These are phyloP conservation scores for Pyrrhura leucotis DNA, from an alignment of 2,797 vertebrate species.

Conservation along the genomic window DNA sequence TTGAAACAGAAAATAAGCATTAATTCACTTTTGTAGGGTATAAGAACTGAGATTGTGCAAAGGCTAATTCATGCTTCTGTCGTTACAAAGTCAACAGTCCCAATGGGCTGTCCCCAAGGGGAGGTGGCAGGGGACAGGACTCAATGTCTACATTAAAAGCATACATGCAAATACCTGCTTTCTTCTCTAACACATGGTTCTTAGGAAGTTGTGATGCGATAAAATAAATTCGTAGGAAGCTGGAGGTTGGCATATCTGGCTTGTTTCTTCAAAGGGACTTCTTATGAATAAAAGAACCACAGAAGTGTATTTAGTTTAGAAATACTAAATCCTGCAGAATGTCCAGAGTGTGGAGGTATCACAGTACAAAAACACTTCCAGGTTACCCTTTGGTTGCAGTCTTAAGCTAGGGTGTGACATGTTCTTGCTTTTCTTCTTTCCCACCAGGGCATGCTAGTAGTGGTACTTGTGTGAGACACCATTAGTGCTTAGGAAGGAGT, in stretches of 20 bases:
- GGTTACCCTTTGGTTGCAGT: neutral
- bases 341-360: neutral
- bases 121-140: neutral
- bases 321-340: neutral
- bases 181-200: neutral
- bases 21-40: neutral
- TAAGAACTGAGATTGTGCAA: neutral
- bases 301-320: neutral
- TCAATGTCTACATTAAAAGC: rapidly evolving
- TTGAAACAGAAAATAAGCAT: neutral
- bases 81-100: neutral
- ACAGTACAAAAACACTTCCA: neutral
- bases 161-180: neutral
- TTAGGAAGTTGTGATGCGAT: neutral
- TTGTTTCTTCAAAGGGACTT: neutral
- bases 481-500: neutral
- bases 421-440: neutral
- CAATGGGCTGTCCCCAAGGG: neutral
- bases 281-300: neutral
- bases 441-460: neutral
- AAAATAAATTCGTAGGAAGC: neutral
- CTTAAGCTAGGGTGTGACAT: neutral
- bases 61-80: neutral
- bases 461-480: neutral
- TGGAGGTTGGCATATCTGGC: neutral